Base-by-base conservation (phyloP, 2,113 vertebrate genomes). In the Acanthisitta chloris region DNA sequence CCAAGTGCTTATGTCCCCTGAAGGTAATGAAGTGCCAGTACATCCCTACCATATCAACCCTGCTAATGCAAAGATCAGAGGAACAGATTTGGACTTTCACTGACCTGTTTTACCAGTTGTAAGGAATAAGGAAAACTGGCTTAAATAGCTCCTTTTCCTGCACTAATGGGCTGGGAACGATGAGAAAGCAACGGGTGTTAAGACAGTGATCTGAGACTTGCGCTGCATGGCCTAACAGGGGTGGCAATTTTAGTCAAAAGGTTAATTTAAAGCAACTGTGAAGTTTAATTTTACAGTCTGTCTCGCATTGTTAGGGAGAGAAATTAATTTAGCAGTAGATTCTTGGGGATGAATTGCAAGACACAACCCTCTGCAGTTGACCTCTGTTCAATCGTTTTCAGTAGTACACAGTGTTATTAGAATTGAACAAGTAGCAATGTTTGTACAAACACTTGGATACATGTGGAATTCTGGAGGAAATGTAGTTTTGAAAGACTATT, bases 211-310 rank as follows among this genome's bases (percentile, higher is more conserved):
- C 20, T 51, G 26, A 77, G 34, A 48, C 29, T 73, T 70, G 21
- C 1, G 2, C 80, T 69, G 28, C 24, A 7, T 48, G n/a, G 5
- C 34, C 51, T 25, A 71, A 52, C 2, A 52, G 14, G 6, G 23
- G 10, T 19, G 29, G 62, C 82, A 25, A 46, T 64, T 86, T 58
- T 62, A 54, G 26, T 8, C 26, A 62, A 59, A 88, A 82, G n/a
- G 20, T 49, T 64, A 61, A 70, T 92, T 42, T 71, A 69, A 77
- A 74, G 36, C 28, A 26, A 46, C 33, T 13, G 18, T 81, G 40
- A 76, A 71, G 62, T 58, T 91, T 49, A 83, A 83, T 86, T 92
- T 86, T 88, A 26, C 18, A 45, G 17, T 36, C 57, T 42, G 29
- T n/a, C 48, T 67, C 67, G 25, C 2, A 2, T 33, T 77, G 29